Evolutionary conservation across 2,888 invertebrate species (phyloP), one percentile per base, ranked within the genome.

Genomic region (Eupelmus urozonus): DNA sequence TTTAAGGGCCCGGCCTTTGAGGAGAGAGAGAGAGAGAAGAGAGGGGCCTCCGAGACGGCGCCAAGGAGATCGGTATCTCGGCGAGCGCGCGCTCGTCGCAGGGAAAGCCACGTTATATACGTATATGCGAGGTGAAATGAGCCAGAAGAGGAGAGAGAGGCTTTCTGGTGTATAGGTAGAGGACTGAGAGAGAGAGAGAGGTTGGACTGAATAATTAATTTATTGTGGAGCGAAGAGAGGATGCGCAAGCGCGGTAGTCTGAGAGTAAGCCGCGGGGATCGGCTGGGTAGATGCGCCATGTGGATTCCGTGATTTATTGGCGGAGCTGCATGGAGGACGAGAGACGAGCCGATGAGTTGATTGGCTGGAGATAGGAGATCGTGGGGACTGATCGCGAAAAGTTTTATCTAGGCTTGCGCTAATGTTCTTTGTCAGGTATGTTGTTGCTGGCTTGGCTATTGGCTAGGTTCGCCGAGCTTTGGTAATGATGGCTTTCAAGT

Each of bases 21-120:
- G 62, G 20, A 60, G 63, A 53, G 76, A 77, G 71, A 62, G 51
- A 60, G 67, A 62, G 76, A 78, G 23, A 65, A 63, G 25, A 27
- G 65, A 34, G 82, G 82, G 83, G 84, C 85, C 81, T 83, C 85
- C 82, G 83, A 86, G 86, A 87, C 88, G 89, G 89, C 89, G 89
- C 89, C 89, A 89, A 87, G 85, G 82, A 89, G 89, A 89, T 89
- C 84, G 85, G 87, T 89, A 89, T 89, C 89, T 88, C 85, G 85
- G 85, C 83, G 85, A 86, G 85, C 84, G 86, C 87, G 87, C 85
- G 87, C 77, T 65, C 78, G 51, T 16, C 51, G 23, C 9, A 9
- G 20, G 42, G 45, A 13, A 34, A 42, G 27, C 40, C 69, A 27
- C 51, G 29, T 34, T 34, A 45, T 51, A 9, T 34, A 23, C 7